A percentile compares a stretch with the other conserved stretches of the same genome.
Conservation (phyloP, 2,888 invertebrate genomes). For the Chouioia cunea region DNA sequence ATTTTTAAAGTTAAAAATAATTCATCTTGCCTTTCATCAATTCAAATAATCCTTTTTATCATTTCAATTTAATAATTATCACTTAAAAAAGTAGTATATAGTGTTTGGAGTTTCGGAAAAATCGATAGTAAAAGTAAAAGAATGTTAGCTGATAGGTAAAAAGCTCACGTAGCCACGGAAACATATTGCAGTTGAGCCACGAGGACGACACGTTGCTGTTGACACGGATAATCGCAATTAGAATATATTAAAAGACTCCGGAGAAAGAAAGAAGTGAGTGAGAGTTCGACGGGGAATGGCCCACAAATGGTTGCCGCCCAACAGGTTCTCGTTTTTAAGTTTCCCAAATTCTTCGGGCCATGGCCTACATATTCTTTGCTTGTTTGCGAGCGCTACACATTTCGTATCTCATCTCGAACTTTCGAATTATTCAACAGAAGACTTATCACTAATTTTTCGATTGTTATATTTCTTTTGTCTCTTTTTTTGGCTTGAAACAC, state of each 20-base stretch:
- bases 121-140: not conserved
- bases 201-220: constrained; percentile 11
- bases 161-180: not conserved
- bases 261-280: constrained; percentile 40
- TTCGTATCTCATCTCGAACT: constrained; percentile 26
- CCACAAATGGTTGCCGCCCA: constrained; percentile 19
- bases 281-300: constrained; percentile 47
- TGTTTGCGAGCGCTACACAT: constrained; percentile 25
- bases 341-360: constrained; percentile 40
- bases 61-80: too few species aligned
- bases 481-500: not conserved
- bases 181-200: constrained; percentile 6
- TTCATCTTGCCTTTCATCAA: too few species aligned
- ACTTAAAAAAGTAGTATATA: too few species aligned
- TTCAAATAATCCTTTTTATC: too few species aligned
- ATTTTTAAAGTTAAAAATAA: too few species aligned
- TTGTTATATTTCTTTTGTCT: not conserved
- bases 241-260: constrained; percentile 46
- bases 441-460: not conserved
- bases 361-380: constrained; percentile 38
- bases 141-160: not conserved
- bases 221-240: constrained; percentile 48
- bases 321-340: constrained; percentile 33
- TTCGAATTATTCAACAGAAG: constrained; percentile 34
- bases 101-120: too few species aligned